Base-by-base conservation (phyloP, 2,888 invertebrate genomes). In the Spisula subtruncata region DNA sequence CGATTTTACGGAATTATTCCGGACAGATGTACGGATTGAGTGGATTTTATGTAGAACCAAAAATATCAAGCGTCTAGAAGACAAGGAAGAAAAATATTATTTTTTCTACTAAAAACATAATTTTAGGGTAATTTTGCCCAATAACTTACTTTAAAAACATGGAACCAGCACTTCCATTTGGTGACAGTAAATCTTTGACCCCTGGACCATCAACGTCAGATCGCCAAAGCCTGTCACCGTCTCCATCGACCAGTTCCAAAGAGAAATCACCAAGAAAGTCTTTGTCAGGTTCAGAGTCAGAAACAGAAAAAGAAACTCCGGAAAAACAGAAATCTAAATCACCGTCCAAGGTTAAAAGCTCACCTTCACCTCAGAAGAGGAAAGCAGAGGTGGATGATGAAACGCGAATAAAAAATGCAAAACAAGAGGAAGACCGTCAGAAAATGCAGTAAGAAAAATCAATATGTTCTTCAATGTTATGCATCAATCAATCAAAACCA, bases 361-460 rank as follows among this genome's bases (percentile, higher is more conserved):
- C 91, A 2, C 85, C 84, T 2, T 89, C 89, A 60, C 51, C 88
- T 25, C 83, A 87, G 56, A 95, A 95, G 86, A 91, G 94, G 6
- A 95, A 94, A 91, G 82, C 90, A 20, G 95, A 95, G 81, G 80
- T 84, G 25, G 92, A 92, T 48, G 95, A 94, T 85, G 95, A 95
- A 89, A 88, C 93, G 16, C 94, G 92, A 82, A 86, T 87, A 18
- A 95, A 95, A 85, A 93, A 93, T 80, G 98, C 95, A 98, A 98
- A 97, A 98, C 98, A 99, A 96, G 99, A 99, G 96, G 99, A 99
- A 96, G 99, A 99, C 96, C 97, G 99, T 90, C 98, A 99, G 96
- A 98, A 98, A 97, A 99, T 99, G 99, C 99, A 99, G 99, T 99
- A 97, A 97, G 98, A 97, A 20, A 51, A 16, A n/a, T 29, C n/a